Percentiles rank a stretch among this genome's conserved stretches.
These are phyloP conservation scores for Craniophora ligustri DNA, from an alignment of 2,888 invertebrate genomes.

Conservation along the genomic window DNA sequence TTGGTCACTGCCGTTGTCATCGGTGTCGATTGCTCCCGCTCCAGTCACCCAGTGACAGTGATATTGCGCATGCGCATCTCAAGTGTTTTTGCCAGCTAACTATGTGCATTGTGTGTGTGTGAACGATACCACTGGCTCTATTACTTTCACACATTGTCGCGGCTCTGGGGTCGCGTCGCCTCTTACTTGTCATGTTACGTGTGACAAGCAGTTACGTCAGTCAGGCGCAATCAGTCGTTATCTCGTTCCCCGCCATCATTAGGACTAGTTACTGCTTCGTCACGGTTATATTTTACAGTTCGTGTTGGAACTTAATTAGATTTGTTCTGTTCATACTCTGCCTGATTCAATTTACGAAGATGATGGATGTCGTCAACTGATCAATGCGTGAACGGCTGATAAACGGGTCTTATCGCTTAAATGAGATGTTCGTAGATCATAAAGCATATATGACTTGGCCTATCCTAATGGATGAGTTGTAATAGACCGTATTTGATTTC, in stretches of 20 bases:
- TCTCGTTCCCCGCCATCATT: slow-evolving; percentile 3
- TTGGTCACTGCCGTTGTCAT: neutral
- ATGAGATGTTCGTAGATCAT: too few species aligned
- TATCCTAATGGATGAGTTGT: too few species aligned
- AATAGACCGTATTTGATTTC: too few species aligned
- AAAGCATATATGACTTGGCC: too few species aligned
- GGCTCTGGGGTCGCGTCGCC: slow-evolving; percentile 13
- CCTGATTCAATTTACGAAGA: neutral
- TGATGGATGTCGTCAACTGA: neutral
- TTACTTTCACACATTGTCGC: slow-evolving; percentile 39
- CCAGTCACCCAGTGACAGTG: slow-evolving; percentile 50
- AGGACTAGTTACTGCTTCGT: slow-evolving; percentile 5
- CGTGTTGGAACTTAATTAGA: neutral
- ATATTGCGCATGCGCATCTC: slow-evolving; percentile 19
- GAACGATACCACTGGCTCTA: slow-evolving; percentile 11
- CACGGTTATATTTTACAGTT: slow-evolving; percentile 5
- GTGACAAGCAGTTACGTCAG: slow-evolving; percentile 25
- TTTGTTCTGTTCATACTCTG: neutral
- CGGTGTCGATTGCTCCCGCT: slow-evolving; percentile 9
- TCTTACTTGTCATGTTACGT: slow-evolving; percentile 20
- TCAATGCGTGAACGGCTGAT: neutral
- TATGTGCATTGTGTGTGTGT: slow-evolving; percentile 34
- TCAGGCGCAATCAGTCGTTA: slow-evolving; percentile 8
- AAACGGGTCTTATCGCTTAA: too few species aligned
- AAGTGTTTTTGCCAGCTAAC: slow-evolving; percentile 9